Conservation (phyloP, 1,140 invertebrate species). For the Nixonia krombeini region DNA sequence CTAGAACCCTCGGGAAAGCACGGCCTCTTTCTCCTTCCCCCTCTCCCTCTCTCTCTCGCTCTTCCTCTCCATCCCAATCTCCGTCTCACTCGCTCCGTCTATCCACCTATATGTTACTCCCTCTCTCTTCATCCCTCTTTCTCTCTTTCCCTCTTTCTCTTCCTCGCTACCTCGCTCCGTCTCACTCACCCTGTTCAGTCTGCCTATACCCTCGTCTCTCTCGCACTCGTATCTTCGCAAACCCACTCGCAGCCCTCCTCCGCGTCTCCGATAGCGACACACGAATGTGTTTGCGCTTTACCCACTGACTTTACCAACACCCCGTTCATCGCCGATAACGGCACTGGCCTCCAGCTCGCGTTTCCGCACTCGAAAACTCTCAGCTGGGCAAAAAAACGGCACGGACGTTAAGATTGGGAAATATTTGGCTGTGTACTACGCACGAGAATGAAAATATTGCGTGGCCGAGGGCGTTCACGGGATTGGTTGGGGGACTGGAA, state of each 20-base stretch:
- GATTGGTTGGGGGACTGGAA: too few species aligned
- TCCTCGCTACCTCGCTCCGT: too few species aligned
- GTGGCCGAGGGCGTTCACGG: too few species aligned
- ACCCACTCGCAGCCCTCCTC: constrained; percentile 29
- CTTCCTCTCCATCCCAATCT: too few species aligned
- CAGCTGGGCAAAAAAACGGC: not conserved
- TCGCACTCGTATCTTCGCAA: too few species aligned
- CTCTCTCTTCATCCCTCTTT: too few species aligned
- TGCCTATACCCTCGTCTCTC: too few species aligned
- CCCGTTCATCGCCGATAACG: constrained; percentile 14
- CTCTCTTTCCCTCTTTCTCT: too few species aligned
- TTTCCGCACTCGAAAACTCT: not conserved
- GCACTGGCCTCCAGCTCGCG: not conserved
- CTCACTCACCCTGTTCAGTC: too few species aligned
- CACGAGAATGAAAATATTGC: not conserved
- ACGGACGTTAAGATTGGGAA: not conserved
- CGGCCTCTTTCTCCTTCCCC: constrained; percentile 45
- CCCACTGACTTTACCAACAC: constrained; percentile 17
- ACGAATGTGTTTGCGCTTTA: constrained; percentile 1
- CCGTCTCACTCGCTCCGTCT: too few species aligned
- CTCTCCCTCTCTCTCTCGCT: constrained; percentile 29
- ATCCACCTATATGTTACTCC: too few species aligned
- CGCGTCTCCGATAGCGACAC: constrained; percentile 24
- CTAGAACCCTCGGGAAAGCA: constrained; percentile 60
- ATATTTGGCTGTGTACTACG: not conserved